phyloP scores from a whole-genome alignment of 2,113 vertebrate species.

The Terrapene triunguis region DNA sequence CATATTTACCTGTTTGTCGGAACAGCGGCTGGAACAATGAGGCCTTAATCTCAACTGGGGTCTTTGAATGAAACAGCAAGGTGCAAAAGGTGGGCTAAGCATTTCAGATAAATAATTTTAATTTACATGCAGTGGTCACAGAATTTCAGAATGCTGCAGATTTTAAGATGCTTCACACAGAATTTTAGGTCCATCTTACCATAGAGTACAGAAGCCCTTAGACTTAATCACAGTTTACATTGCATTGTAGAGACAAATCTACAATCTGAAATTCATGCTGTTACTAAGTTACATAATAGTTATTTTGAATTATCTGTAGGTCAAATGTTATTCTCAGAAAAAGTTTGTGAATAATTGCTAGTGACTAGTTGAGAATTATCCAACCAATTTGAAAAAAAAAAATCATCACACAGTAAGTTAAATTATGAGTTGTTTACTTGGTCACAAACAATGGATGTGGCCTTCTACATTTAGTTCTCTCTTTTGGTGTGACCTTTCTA shows the following conservation, averaged over 20 bases:
- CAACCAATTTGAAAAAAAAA: not conserved
- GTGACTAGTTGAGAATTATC: not conserved
- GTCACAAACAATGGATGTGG: not conserved
- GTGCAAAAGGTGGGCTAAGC: not conserved
- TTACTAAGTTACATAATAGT: not conserved
- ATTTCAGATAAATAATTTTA: not conserved
- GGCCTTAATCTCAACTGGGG: accelerated
- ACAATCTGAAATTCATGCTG: not conserved
- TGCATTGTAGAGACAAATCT: not conserved
- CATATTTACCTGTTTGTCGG: not conserved
- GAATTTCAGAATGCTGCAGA: not conserved
- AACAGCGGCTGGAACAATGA: not conserved
- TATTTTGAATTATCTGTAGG: not conserved
- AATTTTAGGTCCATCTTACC: not conserved
- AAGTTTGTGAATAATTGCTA: not conserved
- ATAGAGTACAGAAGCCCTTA: not conserved
- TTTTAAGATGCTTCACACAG: not conserved
- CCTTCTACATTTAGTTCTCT: not conserved
- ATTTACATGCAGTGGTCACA: not conserved
- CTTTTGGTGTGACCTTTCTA: not conserved
- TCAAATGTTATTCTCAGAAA: not conserved
- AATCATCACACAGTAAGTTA: not conserved
- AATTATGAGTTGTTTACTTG: not conserved
- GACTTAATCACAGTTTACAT: not conserved
- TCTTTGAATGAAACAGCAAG: not conserved